These are phyloP conservation scores for Corythornis cristatus DNA, from an alignment of 2,113 vertebrate species.

Conservation along the genomic window DNA sequence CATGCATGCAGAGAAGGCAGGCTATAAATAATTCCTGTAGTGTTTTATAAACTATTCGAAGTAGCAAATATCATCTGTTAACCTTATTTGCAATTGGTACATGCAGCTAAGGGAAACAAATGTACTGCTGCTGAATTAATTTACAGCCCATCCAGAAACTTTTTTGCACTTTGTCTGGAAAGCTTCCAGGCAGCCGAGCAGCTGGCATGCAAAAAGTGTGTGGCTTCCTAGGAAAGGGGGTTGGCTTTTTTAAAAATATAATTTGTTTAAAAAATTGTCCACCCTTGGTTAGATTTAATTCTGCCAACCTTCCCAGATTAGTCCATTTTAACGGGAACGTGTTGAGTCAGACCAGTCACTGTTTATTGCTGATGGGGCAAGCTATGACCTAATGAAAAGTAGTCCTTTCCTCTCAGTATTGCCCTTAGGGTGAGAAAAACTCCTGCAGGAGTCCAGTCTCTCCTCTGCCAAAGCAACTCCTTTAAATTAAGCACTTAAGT, in stretches of 20 bases:
- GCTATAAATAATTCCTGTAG: conserved; percentile 44
- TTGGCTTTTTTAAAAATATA: not conserved
- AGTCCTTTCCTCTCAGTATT: not conserved
- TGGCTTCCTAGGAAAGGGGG: conserved; percentile 6
- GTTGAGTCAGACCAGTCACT: not conserved
- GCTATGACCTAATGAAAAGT: not conserved
- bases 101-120: conserved; percentile 53
- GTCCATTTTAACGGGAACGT: not conserved
- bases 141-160: conserved; percentile 54
- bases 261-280: not conserved
- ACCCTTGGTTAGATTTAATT: not conserved
- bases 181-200: conserved; percentile 54
- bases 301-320: not conserved
- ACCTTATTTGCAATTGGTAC: conserved; percentile 56
- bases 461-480: not conserved
- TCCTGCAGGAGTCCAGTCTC: not conserved
- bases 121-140: conserved; percentile 67
- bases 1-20: not conserved
- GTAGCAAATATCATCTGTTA: conserved; percentile 49
- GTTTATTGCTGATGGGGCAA: not conserved
- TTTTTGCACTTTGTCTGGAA: conserved; percentile 66
- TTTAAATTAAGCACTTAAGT: not conserved
- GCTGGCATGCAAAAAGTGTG: conserved; percentile 55
- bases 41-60: conserved; percentile 42
- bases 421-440: not conserved